phyloP scores from a whole-genome alignment of 2,797 vertebrate species.

The Pantherophis vulpinus region DNA sequence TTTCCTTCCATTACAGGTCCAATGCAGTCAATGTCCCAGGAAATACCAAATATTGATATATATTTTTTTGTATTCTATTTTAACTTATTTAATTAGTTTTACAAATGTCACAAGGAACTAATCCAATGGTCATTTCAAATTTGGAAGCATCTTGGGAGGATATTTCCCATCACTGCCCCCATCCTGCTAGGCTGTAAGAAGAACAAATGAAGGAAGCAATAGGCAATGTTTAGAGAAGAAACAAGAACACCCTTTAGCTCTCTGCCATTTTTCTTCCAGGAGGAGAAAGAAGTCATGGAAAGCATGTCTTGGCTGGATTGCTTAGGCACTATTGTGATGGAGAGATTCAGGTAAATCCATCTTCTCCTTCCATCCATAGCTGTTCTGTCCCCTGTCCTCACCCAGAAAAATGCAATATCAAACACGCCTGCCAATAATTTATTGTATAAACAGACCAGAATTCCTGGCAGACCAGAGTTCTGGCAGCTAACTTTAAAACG shows the following conservation, averaged over 20 bases:
- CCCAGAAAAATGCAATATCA: no score
- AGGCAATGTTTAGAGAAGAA: not conserved
- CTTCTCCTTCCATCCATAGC: not conserved
- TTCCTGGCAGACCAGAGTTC: no score
- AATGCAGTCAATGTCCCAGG: not conserved
- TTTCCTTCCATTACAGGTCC: not conserved
- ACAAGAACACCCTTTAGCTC: not conserved
- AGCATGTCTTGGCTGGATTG: not conserved
- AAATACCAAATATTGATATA: not conserved
- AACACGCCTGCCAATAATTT: no score
- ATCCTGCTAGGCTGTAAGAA: not conserved
- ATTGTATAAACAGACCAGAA: no score
- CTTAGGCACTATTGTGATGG: not conserved
- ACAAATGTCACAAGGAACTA: not conserved
- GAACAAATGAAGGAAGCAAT: not conserved
- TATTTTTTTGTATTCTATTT: not conserved
- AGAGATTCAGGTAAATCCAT: not conserved
- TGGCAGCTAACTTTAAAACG: no score
- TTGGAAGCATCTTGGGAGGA: not conserved
- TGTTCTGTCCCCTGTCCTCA: no score
- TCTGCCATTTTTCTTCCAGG: no score
- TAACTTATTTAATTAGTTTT: not conserved
- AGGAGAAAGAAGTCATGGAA: not conserved
- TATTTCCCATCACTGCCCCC: not conserved
- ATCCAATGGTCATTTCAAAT: not conserved